Evolutionary conservation across 2,113 vertebrate species (phyloP).

Genomic region (Cranoglanis bouderius): DNA sequence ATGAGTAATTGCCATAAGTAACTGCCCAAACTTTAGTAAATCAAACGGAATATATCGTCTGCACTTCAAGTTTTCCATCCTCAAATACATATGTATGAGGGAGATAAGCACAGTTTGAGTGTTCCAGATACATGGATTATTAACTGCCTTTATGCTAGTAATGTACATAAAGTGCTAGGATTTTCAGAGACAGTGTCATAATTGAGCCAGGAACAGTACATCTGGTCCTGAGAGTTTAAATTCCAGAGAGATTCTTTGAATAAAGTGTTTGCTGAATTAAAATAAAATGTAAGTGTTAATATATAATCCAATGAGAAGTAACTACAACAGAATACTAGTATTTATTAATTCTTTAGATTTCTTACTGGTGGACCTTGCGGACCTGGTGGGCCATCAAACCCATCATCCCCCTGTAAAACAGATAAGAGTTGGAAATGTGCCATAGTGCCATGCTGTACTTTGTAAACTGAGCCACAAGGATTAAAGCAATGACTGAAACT

Average conservation of each 20-base stretch:
- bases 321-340: not conserved
- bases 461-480: not conserved
- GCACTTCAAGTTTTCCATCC: not conserved
- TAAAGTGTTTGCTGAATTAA: not conserved
- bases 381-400: conserved; percentile 73
- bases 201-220: not conserved
- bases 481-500: not conserved
- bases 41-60: not conserved
- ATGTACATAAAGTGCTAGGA: not conserved
- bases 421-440: not conserved
- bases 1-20: too few relatives aligned
- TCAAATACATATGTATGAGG: not conserved
- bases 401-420: conserved; percentile 77
- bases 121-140: not conserved
- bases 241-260: not conserved
- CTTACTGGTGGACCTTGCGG: conserved; percentile 76
- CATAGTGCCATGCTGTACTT: not conserved
- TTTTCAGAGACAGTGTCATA: not conserved
- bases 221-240: not conserved
- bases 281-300: not conserved
- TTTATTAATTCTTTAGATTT: not conserved
- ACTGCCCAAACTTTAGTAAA: not conserved
- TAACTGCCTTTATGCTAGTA: not conserved
- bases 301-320: not conserved
- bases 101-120: not conserved